Evolutionary conservation across 23 tunicate species (phyloP), one percentile per base, ranked within the genome.

Genomic region (Halocynthia aurantium): DNA sequence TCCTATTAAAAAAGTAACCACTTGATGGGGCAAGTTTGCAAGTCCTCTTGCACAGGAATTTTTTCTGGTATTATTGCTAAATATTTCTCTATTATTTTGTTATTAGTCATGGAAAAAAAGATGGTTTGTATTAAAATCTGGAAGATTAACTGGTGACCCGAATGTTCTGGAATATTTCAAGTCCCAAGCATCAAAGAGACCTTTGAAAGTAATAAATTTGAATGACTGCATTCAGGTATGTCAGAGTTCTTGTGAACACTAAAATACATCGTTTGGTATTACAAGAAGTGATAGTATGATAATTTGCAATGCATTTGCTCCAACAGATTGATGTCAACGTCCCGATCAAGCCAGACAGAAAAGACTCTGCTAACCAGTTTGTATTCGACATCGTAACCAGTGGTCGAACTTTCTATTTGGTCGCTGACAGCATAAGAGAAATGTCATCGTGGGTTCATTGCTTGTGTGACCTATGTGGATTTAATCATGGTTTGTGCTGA

Each of bases 51-150:
- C 44, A 31, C 44, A 31, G 44, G 44, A 31, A 31, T 31, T 31
- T 65, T 65, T 65, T 65, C 6, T 15, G 22, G 5, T 65, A 20
- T 40, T 65, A 65, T 10, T 49, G 31, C 72, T 68, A 15, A 9
- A 52, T 73, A 8, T 53, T 10, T 4, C n/a, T 61, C 12, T 44
- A 6, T 22, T 67, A 64, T 15, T 69, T 22, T 70, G 81, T 61
- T 11, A 53, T 10, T 84, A 92, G 98, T 85, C 98, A 51, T 92
- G 98, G 98, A 82, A 88, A 61, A 86, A 86, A 67, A 84, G 98
- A 21, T 92, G 98, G 98, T 92, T 92, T 80, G 98, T 92, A 6
- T 71, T 92, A 40, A 83, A 90, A 67, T 92, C 98, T 12, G 98
- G 98, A 9, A 61, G 92, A 60, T 52, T 92, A 17, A 77, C 98